phyloP scores from a whole-genome alignment of 2,888 invertebrate genomes.

The Mongoloraphidia duomilia region DNA sequence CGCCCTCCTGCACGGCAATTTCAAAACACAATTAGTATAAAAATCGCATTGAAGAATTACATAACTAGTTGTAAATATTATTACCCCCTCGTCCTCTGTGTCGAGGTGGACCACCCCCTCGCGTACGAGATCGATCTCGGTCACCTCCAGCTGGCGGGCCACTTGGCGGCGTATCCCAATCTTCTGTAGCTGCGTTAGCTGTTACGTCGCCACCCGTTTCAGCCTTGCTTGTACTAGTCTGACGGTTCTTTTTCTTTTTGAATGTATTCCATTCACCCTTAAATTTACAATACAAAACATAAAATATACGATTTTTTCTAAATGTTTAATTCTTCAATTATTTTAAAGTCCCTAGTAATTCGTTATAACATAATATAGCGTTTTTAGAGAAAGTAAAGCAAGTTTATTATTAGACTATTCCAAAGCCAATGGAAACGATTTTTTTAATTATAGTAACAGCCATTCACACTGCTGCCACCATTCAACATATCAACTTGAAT shows the following conservation, averaged over 20 bases:
- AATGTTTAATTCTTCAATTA: not conserved
- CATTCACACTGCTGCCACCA: no score
- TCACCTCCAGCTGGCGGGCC: constrained; percentile 22
- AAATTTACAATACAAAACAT: constrained; percentile 2
- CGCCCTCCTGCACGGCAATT: constrained; percentile 6
- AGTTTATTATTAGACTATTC: no score
- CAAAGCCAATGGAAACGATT: no score
- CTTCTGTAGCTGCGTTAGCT: constrained; percentile 17
- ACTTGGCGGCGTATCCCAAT: constrained; percentile 20
- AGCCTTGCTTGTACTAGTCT: constrained; percentile 27
- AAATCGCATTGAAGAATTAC: no score
- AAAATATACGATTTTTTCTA: not conserved
- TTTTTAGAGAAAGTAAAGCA: no score
- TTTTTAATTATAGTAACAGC: no score
- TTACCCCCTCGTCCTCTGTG: constrained; percentile 35
- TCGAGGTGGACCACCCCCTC: constrained; percentile 31
- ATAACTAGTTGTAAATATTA: not conserved
- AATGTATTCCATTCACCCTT: constrained; percentile 76
- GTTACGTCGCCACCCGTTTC: constrained; percentile 20
- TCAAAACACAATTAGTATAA: not conserved
- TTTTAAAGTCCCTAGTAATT: no score
- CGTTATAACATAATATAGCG: no score
- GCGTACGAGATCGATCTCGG: constrained; percentile 30
- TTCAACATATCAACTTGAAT: no score
- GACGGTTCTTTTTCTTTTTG: constrained; percentile 75